Evolutionary conservation across 2,797 vertebrate genomes (phyloP), one percentile per base, ranked within the genome.

Genomic region (Acestrorhynchus altus): DNA sequence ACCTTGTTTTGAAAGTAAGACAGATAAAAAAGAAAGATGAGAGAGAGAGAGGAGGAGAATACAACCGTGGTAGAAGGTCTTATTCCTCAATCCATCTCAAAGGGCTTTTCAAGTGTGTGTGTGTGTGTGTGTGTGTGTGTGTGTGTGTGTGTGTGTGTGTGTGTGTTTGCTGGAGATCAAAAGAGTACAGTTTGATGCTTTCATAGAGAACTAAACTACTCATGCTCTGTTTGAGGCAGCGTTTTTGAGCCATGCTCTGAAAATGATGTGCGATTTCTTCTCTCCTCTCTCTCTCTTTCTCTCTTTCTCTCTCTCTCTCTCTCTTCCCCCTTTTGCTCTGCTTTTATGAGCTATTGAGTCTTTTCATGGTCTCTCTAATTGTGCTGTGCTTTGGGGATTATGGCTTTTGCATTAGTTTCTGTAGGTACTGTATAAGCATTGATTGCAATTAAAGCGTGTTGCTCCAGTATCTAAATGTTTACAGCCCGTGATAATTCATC

Each of bases 401-500:
- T 84, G 56, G 81, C 81, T 80, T 86, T 88, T 86, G 84, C 88
- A 47, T 79, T 56, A 56, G 52, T 56, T n/a, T 56, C 52, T 56
- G 52, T 84, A 79, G 83, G 86, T 86, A 86, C 83, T 85, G 84
- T 81, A 85, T 81, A 89, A 89, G 90, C 90, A 93, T 91, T 87
- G 90, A 92, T 92, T 91, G 89, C 87, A 90, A 92, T 92, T 90
- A 90, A 89, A 87, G 88, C 86, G 72, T 91, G 85, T 91, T 83
- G 88, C 88, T 86, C 84, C 87, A 90, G 90, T 88, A 87, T 90
- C 89, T 89, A 88, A 90, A 90, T 89, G 87, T 93, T 92, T 90
- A 90, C 89, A 89, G 90, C 90, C 84, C 82, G 83, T 81, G 86
- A 90, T 91, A 91, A 91, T 89, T 92, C 88, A 86, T 82, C 83